phyloP scores from a whole-genome alignment of 2,888 invertebrate species.

The Diarsia brunnea region DNA sequence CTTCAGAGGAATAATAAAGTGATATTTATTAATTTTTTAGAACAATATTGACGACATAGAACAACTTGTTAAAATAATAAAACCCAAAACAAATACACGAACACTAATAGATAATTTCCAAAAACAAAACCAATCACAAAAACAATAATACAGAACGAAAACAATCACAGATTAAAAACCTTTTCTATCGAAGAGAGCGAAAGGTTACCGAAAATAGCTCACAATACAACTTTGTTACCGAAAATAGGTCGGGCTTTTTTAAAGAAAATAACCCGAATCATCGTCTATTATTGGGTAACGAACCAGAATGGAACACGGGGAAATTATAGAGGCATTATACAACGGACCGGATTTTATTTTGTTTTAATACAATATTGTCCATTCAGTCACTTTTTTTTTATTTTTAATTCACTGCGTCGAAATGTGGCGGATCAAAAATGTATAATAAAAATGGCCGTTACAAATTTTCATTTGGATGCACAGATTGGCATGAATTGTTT shows the following conservation, averaged over 20 bases:
- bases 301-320: conserved; percentile 48
- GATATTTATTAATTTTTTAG: neutral
- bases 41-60: conserved; percentile 3
- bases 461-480: conserved; percentile 29
- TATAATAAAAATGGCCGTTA: conserved; percentile 41
- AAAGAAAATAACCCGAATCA: conserved; percentile 53
- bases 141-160: conserved; percentile 15
- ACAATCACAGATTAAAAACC: conserved; percentile 23
- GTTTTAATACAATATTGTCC: conserved; percentile 43
- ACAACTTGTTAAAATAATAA: neutral
- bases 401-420: conserved; percentile 29
- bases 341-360: conserved; percentile 46
- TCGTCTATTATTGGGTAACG: conserved; percentile 54
- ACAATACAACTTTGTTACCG: conserved; percentile 20
- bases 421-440: conserved; percentile 25
- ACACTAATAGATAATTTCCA: neutral
- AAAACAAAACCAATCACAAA: conserved; percentile 13
- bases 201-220: conserved; percentile 17
- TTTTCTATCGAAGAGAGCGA: neutral
- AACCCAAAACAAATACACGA: neutral
- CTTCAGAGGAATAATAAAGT: neutral
- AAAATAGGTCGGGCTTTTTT: conserved; percentile 45
- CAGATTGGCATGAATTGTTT: conserved; percentile 12
- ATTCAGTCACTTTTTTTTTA: conserved; percentile 31
- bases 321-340: conserved; percentile 54